Base-by-base conservation (phyloP, 2,797 vertebrate species). In the Rhadinocentrus ornatus region DNA sequence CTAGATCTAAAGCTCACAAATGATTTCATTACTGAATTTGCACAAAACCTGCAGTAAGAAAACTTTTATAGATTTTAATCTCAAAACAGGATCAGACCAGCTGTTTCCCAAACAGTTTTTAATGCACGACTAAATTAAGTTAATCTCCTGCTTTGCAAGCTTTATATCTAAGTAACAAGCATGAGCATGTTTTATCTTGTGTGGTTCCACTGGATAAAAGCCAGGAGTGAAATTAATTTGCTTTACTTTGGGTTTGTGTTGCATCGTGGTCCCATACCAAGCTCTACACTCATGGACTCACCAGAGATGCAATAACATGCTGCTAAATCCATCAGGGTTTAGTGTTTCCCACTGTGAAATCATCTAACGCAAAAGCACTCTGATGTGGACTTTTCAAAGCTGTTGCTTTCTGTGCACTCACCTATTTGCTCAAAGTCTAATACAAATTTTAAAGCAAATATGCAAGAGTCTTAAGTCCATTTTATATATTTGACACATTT, bases 241-340 rank as follows among this genome's bases (percentile, higher is more conserved):
- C 34, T 35, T 59, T 27, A 27, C 12, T 27, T 52, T 27, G n/a
- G n/a, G 27, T 53, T 69, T 61, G 44, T 52, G 24, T 32, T 37
- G 34, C 56, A 27, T n/a, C 48, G 24, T 54, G 48, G 58, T 15
- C 11, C 27, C 22, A 15, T 54, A 34, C 37, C 37, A 54, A 54
- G 29, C 57, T 31, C 34, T 20, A 4, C n/a, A 26, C 22, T 68
- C 55, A n/a, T 8, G 3, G 24, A 54, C 35, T 54, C 35, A 61
- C 60, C 27, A 39, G n/a, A 54, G 26, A 29, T 26, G 16, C 67
- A 58, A 16, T 27, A 16, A 46, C 66, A 41, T 62, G 46, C 35
- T 32, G 27, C 50, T 32, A 54, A 70, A 62, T 62, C 37, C 27
- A 53, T 26, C 26, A n/a, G 34, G 48, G 44, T 46, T 59, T 29